Evolutionary conservation across 2,113 vertebrate genomes (phyloP).

Genomic region (Tachycineta bicolor): DNA sequence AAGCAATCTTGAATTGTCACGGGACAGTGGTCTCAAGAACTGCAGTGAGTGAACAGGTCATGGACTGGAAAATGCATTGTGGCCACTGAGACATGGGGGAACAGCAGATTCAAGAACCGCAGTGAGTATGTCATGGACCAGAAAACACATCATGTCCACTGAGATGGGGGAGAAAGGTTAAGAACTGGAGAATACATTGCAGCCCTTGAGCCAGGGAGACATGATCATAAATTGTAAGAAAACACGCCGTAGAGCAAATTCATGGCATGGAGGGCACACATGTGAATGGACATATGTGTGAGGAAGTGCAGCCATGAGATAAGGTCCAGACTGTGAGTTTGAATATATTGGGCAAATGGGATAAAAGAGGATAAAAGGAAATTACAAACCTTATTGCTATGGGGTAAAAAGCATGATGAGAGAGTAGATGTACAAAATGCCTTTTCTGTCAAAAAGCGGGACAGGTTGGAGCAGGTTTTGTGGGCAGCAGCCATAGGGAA

Average conservation of each 20-base stretch:
- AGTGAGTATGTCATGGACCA: background rate
- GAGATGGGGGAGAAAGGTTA: background rate
- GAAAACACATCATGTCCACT: background rate
- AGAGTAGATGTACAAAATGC: background rate
- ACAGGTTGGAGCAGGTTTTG: background rate
- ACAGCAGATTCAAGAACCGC: background rate
- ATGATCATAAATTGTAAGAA: background rate
- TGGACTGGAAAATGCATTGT: background rate
- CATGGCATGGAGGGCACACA: background rate
- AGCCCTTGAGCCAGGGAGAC: background rate
- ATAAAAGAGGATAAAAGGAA: background rate
- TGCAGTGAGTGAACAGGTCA: background rate
- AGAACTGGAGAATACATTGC: background rate
- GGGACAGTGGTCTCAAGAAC: background rate
- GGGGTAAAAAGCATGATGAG: background rate
- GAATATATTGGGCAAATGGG: background rate
- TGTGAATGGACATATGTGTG: background rate
- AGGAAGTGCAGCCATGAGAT: background rate
- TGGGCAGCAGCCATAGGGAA: background rate
- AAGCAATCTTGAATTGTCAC: background rate
- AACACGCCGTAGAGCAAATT: background rate
- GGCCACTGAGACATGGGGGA: background rate
- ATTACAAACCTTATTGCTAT: background rate
- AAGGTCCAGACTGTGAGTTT: background rate
- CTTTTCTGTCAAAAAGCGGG: background rate